Base-by-base conservation (phyloP, 2,888 invertebrate species). In the Stenolophus ochropezus region DNA sequence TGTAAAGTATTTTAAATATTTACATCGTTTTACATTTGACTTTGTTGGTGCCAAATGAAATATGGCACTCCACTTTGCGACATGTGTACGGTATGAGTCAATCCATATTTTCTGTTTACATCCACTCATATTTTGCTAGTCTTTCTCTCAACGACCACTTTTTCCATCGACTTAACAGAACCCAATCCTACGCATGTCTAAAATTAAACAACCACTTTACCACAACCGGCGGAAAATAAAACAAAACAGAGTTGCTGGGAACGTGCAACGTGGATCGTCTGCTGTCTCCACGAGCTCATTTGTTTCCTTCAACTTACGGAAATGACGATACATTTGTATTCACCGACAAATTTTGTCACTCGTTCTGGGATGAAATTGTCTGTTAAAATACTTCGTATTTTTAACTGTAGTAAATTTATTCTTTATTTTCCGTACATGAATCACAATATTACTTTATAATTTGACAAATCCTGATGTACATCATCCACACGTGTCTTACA, bases 141-240 rank as follows among this genome's bases (percentile, higher is more conserved):
- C 56, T 56, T 56, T 21, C 56, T 20, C 56, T 56, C 56, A 56
- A 56, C 56, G 20, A 56, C 8, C 56, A 56, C 56, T 56, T 20
- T 56, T 18, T 56, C 20, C 56, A 42, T 42, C 11, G 61, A 21
- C 23, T 25, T 56, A 61, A 61, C 61, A 61, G 23, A 61, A 27
- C 25, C 23, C 11, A 61, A 61, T n/a, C 61, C 61, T 27, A 61
- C 61, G 61, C 61, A 61, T 14, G 61, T 73, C 73, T 73, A 73
- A 73, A 73, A 73, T 73, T 73, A 73, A 42, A 47, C 73, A 42
- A 73, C 73, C 73, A 73, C 73, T 73, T 73, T 33, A 73, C 73
- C 73, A 42, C 73, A 73, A 73, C 47, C 47, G 20, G n/a, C 33
- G 33, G 18, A 47, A 47, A 47, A 61, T 21, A 61, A 61, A 61